These are phyloP conservation scores for Tetragnatha montana DNA, from an alignment of 2,888 invertebrate genomes.

Conservation along the genomic window DNA sequence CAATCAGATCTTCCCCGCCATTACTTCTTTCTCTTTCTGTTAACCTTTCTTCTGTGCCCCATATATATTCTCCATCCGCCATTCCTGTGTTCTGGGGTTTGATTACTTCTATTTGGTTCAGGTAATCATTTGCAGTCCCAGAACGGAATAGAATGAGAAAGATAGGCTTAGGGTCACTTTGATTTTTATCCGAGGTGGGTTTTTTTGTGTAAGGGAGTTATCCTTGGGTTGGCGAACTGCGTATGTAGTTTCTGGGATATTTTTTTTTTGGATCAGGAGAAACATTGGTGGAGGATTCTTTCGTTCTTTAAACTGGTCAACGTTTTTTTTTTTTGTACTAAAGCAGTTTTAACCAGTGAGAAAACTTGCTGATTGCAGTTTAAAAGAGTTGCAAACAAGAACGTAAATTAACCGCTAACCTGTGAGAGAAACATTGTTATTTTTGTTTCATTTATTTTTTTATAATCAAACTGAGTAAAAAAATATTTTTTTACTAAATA, in stretches of 20 bases:
- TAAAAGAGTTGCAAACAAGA: no score
- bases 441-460: no score
- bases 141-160: constrained; percentile 65
- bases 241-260: not conserved
- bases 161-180: constrained; percentile 67
- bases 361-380: no score
- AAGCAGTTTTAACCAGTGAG: no score
- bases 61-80: constrained; percentile 42
- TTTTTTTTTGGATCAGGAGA: not conserved
- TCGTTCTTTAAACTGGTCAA: no score
- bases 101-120: constrained; percentile 68
- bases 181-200: constrained; percentile 47
- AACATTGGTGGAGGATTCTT: no score
- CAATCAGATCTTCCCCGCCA: constrained; percentile 60
- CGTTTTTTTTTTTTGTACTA: no score
- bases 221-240: constrained; percentile 38
- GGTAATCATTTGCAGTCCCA: constrained; percentile 61
- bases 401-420: no score
- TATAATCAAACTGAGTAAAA: no score
- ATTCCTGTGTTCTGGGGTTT: constrained; percentile 44
- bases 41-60: constrained; percentile 43
- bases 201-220: constrained; percentile 20
- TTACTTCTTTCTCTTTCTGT: constrained; percentile 56
- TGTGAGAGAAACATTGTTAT: no score
- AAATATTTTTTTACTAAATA: no score